Conservation (phyloP, 2,113 vertebrate species). For the Rhinichthys klamathensis region DNA sequence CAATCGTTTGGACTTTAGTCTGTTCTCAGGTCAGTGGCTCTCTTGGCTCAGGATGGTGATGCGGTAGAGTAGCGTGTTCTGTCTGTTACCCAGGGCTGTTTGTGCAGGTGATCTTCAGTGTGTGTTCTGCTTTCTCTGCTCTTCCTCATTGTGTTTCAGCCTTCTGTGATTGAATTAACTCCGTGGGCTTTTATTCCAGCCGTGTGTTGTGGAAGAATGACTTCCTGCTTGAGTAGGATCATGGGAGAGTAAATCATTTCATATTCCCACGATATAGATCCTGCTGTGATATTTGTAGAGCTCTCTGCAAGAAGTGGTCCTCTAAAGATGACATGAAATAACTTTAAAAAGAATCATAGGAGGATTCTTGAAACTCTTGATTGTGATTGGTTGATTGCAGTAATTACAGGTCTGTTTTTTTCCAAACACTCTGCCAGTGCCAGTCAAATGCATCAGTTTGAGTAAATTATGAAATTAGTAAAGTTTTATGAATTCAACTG, state of each 20-base stretch:
- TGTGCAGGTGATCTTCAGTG: conserved; percentile 8
- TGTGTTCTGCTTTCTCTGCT: neutral
- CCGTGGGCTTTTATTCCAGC: conserved; percentile 3
- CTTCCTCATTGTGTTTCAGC: conserved; percentile 11
- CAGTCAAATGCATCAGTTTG: too few relatives aligned
- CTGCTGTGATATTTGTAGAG: conserved; percentile 12
- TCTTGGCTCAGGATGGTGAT: neutral
- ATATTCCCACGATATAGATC: neutral
- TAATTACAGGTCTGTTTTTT: too few relatives aligned
- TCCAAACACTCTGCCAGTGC: too few relatives aligned
- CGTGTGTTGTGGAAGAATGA: conserved; percentile 44
- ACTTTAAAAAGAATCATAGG: too few relatives aligned
- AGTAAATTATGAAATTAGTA: too few relatives aligned
- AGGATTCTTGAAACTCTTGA: neutral
- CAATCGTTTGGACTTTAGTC: neutral
- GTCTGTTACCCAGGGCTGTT: neutral
- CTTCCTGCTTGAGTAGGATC: conserved; percentile 42
- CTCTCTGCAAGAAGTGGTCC: neutral
- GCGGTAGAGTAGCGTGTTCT: neutral
- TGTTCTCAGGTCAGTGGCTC: conserved; percentile 6
- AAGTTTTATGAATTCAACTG: too few relatives aligned
- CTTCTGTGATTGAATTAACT: neutral
- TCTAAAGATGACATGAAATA: neutral
- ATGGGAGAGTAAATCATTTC: conserved; percentile 10
- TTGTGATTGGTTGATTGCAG: neutral